Evolutionary conservation across 2,113 vertebrate species (phyloP).

Genomic region (Cephalopholis sonnerati): DNA sequence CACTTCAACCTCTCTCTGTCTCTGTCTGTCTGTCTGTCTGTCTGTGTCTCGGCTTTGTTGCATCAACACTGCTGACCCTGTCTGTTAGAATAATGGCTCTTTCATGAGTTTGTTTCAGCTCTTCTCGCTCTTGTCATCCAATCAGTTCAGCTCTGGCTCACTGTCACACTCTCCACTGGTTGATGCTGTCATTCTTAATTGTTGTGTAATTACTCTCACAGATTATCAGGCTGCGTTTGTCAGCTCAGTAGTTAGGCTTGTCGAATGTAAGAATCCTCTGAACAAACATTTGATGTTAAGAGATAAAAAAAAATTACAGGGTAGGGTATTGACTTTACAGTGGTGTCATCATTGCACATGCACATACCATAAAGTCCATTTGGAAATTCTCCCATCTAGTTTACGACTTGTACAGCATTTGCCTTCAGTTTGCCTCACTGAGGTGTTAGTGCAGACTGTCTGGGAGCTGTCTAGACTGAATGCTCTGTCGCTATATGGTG

Average conservation of each 20-base stretch:
- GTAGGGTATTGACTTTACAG: constrained; percentile 2
- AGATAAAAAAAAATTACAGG: not conserved
- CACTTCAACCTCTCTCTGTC: not conserved
- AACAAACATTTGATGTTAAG: not conserved
- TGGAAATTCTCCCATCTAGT: constrained; percentile 5
- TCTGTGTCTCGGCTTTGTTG: constrained; percentile 42
- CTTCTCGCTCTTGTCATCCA: constrained; percentile 34
- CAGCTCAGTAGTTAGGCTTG: not conserved
- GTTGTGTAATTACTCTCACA: constrained; percentile 20
- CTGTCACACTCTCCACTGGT: constrained; percentile 33
- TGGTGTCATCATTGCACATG: not conserved
- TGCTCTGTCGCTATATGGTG: constrained; percentile 4
- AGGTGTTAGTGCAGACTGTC: constrained; percentile 42
- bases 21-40: not conserved
- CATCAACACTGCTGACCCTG: constrained; percentile 59
- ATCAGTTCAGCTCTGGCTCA: constrained; percentile 37
- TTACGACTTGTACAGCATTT: constrained; percentile 28
- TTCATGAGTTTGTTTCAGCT: constrained; percentile 53
- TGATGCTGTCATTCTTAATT: constrained; percentile 23
- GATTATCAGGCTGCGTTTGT: constrained; percentile 17
- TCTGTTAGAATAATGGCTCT: constrained; percentile 65
- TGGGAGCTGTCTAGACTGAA: constrained; percentile 48
- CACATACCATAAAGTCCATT: constrained; percentile 34
- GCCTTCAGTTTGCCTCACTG: constrained; percentile 25
- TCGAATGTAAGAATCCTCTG: constrained; percentile 12